phyloP scores from a whole-genome alignment of 2,113 vertebrate genomes.

The Microtus richardsoni region DNA sequence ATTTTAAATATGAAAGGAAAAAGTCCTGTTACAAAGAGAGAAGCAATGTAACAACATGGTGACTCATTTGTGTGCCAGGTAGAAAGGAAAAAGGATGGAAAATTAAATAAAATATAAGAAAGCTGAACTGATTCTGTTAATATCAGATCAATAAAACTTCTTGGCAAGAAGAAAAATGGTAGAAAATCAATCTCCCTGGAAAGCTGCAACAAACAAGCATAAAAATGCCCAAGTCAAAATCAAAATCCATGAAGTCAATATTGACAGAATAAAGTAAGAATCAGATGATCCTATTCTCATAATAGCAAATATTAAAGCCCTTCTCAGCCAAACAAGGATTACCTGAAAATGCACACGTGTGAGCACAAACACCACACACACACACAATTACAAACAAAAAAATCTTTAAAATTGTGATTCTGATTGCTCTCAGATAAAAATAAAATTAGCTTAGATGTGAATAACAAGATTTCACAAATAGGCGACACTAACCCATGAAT shows the following conservation, averaged over 20 bases:
- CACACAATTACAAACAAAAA: not conserved
- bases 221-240: not conserved
- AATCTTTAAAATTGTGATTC: not conserved
- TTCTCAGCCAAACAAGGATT: not conserved
- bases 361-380: no score
- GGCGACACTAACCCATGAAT: not conserved
- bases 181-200: not conserved
- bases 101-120: not conserved
- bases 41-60: not conserved
- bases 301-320: not conserved
- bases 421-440: not conserved
- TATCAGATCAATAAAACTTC: slow-evolving; percentile 12
- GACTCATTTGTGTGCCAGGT: not conserved
- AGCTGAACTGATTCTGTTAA: not conserved
- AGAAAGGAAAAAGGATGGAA: not conserved
- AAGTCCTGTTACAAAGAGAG: not conserved
- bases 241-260: slow-evolving; percentile 26
- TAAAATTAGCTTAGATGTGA: not conserved
- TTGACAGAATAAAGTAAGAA: not conserved
- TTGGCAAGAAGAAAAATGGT: not conserved
- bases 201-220: not conserved
- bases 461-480: not conserved
- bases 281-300: not conserved
- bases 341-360: not conserved
- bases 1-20: not conserved